Percentiles rank a stretch among this genome's conserved stretches.
phyloP scores from a whole-genome alignment of 1,140 invertebrate species.

The Diachasmimorpha longicaudata region DNA sequence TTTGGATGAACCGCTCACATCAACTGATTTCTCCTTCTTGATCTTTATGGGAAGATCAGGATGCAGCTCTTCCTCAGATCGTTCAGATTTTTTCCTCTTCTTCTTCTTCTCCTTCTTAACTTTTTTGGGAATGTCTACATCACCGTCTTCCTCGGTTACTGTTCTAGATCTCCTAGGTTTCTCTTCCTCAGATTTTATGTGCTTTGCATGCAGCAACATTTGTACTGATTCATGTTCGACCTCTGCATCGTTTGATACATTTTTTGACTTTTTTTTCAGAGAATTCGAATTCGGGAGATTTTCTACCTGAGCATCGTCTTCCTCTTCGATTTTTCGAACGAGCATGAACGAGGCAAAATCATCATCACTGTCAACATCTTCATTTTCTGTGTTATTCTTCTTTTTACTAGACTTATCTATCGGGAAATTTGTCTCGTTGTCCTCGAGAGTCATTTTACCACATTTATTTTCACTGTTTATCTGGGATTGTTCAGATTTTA shows the following conservation, averaged over 20 bases:
- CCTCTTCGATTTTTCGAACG: neutral
- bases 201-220: neutral
- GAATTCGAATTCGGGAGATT: neutral
- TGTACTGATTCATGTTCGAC: neutral
- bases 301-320: neutral
- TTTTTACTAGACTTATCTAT: neutral
- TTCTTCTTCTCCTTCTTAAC: neutral
- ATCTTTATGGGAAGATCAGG: constrained; percentile 14
- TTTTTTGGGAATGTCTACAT: neutral
- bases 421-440: too few species aligned
- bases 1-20: too few species aligned
- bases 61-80: neutral
- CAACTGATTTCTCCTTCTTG: neutral
- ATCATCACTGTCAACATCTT: neutral
- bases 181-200: constrained; percentile 6
- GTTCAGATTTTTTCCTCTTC: neutral
- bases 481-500: neutral
- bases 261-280: neutral
- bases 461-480: too few species aligned
- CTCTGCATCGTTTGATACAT: neutral
- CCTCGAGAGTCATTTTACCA: too few species aligned
- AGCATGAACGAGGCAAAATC: neutral
- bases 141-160: neutral
- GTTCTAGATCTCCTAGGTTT: neutral
- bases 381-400: neutral